These are phyloP conservation scores for Ericerus pela DNA, from an alignment of 1,140 invertebrate genomes.

Conservation along the genomic window DNA sequence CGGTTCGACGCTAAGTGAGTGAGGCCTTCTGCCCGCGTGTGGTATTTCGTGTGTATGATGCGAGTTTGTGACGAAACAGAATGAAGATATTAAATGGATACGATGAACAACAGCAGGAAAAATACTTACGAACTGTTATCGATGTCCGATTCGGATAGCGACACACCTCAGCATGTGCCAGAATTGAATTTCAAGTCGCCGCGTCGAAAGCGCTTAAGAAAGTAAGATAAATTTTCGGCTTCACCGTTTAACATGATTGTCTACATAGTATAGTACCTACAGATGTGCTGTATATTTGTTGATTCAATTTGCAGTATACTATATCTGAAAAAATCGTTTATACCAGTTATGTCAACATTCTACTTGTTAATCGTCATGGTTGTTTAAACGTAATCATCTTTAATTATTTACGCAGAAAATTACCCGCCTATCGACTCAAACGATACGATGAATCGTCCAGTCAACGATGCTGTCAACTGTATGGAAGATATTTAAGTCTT, in stretches of 20 bases:
- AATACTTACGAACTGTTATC: conserved; percentile 4
- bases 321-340: too few relatives aligned
- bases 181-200: not conserved
- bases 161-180: not conserved
- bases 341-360: too few relatives aligned
- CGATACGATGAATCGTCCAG: not conserved
- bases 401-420: too few relatives aligned
- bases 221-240: not conserved
- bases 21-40: too few relatives aligned
- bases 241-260: too few relatives aligned
- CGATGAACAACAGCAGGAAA: not conserved
- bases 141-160: not conserved
- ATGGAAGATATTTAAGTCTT: not conserved
- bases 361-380: too few relatives aligned
- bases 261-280: too few relatives aligned
- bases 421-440: not conserved
- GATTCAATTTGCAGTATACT: too few relatives aligned
- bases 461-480: not conserved
- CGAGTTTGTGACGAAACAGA: too few relatives aligned
- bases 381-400: not conserved
- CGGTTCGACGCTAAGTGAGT: too few relatives aligned
- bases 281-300: too few relatives aligned
- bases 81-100: conserved; percentile 1
- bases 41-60: too few relatives aligned
- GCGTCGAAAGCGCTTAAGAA: not conserved